phyloP scores from a whole-genome alignment of 2,113 vertebrate genomes.

The Dermatemys mawii region DNA sequence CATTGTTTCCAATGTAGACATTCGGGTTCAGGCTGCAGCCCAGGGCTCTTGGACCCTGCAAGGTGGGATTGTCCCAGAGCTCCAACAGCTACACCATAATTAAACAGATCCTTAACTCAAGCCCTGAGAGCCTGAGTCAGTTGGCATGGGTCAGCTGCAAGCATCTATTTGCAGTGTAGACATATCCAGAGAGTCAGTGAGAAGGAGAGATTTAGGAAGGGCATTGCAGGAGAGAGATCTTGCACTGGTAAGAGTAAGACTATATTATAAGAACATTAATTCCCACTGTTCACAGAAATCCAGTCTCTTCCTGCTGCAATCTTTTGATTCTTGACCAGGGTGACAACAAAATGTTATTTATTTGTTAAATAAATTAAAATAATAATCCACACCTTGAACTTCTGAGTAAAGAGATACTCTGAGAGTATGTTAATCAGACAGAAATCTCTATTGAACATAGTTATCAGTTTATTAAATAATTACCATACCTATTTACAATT shows the following conservation, averaged over 20 bases:
- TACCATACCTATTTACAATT: background rate
- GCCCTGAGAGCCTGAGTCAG: too few relatives aligned
- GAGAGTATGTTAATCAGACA: background rate
- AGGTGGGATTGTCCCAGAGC: too few relatives aligned
- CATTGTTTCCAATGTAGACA: too few relatives aligned
- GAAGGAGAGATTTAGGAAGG: constrained; percentile 29
- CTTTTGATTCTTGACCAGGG: constrained; percentile 52
- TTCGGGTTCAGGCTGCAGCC: too few relatives aligned
- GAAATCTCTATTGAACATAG: constrained; percentile 23
- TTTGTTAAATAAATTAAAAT: constrained; percentile 46
- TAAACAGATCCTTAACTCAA: too few relatives aligned
- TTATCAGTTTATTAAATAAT: constrained; percentile 22
- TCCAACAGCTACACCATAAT: too few relatives aligned
- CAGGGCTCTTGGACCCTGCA: too few relatives aligned
- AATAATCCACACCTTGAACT: constrained; percentile 28
- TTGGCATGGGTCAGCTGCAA: too few relatives aligned
- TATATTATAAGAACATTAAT: background rate
- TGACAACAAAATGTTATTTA: constrained; percentile 24
- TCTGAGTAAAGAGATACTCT: constrained; percentile 44
- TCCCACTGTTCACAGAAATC: constrained; percentile 30
- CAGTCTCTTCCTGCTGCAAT: constrained; percentile 36
- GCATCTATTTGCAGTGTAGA: too few relatives aligned
- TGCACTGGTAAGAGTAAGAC: background rate
- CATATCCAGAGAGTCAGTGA: too few relatives aligned
- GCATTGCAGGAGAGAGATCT: constrained; percentile 14